Evolutionary conservation across 1,140 invertebrate genomes (phyloP).

Genomic region (Belonocnema kinseyi): DNA sequence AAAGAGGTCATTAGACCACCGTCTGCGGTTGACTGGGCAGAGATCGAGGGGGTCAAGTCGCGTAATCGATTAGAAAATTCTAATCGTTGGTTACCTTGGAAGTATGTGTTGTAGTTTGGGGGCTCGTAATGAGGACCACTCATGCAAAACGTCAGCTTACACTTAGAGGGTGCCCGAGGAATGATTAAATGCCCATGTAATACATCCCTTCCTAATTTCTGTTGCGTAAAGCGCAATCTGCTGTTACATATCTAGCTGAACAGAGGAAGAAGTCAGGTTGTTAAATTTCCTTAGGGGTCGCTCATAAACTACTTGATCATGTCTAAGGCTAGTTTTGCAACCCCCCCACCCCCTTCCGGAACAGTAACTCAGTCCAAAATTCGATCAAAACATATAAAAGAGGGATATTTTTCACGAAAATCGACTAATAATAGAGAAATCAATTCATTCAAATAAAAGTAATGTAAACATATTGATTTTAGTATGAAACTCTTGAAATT

Average conservation of each 20-base stretch:
- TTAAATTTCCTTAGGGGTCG: no score
- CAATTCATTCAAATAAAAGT: no score
- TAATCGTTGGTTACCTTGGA: slow-evolving; percentile 35
- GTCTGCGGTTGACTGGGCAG: slow-evolving; percentile 19
- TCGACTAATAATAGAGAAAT: no score
- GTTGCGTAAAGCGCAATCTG: background rate
- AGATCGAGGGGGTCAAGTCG: slow-evolving; percentile 2
- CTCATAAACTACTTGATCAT: no score
- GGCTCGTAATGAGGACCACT: slow-evolving; percentile 39
- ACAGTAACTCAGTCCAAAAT: no score
- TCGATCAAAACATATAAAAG: no score
- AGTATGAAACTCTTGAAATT: no score
- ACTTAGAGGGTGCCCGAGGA: slow-evolving; percentile 6
- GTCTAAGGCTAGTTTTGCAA: no score
- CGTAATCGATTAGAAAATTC: slow-evolving; percentile 41
- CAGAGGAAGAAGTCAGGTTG: no score
- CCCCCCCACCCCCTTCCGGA: no score
- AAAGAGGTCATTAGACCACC: slow-evolving; percentile 18
- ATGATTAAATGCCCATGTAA: slow-evolving; percentile 24
- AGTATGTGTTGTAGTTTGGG: slow-evolving; percentile 29
- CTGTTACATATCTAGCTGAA: background rate
- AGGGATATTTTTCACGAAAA: no score
- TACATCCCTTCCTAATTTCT: slow-evolving; percentile 16
- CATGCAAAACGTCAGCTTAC: slow-evolving; percentile 21
- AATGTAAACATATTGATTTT: no score